Evolutionary conservation across 2,888 invertebrate species (phyloP).

Genomic region (Mactromeris polynyma): DNA sequence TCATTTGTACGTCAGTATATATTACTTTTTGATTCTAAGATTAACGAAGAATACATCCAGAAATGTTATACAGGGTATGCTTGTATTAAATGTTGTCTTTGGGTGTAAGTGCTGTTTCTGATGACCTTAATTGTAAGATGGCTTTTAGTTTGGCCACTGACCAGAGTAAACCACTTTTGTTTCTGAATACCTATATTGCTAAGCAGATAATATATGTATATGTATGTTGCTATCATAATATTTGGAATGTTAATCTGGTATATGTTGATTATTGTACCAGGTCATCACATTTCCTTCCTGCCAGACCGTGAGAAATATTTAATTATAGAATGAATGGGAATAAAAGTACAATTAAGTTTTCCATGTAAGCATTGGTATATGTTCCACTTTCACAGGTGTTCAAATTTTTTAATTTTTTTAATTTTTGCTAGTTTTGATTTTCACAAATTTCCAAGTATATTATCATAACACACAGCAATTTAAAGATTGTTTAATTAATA

Average conservation of each 20-base stretch:
- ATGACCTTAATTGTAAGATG: neutral
- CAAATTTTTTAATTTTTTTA: no score
- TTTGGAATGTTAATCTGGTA: neutral
- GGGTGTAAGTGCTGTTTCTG: neutral
- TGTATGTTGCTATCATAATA: conserved; percentile 15
- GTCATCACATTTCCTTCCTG: neutral
- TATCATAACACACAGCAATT: no score
- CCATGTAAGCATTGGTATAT: no score
- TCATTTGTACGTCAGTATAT: no score
- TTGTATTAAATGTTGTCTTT: neutral
- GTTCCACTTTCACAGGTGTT: no score
- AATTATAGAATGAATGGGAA: neutral
- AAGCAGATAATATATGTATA: neutral
- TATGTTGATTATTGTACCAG: neutral
- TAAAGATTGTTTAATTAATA: no score
- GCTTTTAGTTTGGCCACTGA: neutral
- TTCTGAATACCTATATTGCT: neutral
- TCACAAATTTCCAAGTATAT: no score
- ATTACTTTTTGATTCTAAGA: no score
- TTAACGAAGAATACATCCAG: no score
- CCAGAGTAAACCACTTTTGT: neutral
- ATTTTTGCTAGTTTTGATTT: no score
- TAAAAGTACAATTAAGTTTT: neutral
- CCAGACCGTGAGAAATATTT: neutral
- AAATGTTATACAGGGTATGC: no score